A percentile compares a stretch with the other conserved stretches of the same genome.
Conservation (phyloP, 2,113 vertebrate species). For the Coracopsis vasa region DNA sequence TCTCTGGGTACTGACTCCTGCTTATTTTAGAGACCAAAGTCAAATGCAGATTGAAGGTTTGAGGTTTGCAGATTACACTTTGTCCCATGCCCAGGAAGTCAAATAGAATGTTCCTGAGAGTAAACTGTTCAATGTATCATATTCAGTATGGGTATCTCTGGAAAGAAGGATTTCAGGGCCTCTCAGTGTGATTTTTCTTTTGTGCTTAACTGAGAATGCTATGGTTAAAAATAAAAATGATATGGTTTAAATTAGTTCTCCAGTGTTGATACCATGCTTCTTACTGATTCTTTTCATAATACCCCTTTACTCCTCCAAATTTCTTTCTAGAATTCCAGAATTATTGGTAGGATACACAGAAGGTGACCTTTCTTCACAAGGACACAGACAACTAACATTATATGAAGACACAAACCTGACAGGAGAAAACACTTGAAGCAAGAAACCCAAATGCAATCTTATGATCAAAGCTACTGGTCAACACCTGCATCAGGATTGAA, state of each 20-base stretch:
- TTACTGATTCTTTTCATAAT: neutral
- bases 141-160: rapidly evolving
- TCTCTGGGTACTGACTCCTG: neutral
- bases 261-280: neutral
- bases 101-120: neutral
- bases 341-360: constrained; percentile 85
- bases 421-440: constrained; percentile 88
- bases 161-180: neutral
- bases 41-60: neutral
- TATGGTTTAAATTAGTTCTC: neutral
- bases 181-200: neutral
- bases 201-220: neutral
- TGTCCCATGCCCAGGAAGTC: neutral
- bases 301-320: neutral
- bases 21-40: neutral
- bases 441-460: constrained; percentile 86
- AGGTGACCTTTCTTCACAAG: constrained; percentile 89
- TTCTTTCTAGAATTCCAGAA: constrained; percentile 77
- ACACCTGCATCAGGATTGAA: constrained; percentile 82
- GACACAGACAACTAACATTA: constrained; percentile 88
- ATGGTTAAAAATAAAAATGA: neutral
- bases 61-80: neutral
- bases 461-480: constrained; percentile 85
- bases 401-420: constrained; percentile 88
- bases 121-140: rapidly evolving